Base-by-base conservation (phyloP, 2,888 invertebrate species). In the Conus canariensis region DNA sequence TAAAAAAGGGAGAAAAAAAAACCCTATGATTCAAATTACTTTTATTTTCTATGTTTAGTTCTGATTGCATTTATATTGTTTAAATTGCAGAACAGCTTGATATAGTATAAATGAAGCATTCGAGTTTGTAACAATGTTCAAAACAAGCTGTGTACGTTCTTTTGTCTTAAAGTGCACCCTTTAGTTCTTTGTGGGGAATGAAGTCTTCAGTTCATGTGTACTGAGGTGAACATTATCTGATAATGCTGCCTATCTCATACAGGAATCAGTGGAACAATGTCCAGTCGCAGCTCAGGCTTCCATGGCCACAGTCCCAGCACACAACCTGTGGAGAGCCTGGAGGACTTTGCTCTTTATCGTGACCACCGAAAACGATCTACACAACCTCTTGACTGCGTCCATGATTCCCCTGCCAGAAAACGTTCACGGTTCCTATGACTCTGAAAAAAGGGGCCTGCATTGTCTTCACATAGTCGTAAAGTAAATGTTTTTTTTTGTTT, bases 351-450 rank as follows among this genome's bases (percentile, higher is more conserved):
- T 91, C 97, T 98, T 91, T 97, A 98, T 95, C 97, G 97, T 96
- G 96, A 95, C 91, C 91, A 95, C 88, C 94, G 96, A 90, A 96
- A 96, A 93, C 93, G 96, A 88, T 97, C 97, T 92, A 93, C 94
- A 87, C 94, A 95, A 12, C 93, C 94, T 80, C 91, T 90, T 56
- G 88, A 89, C 74, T 98, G 98, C 93, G 97, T 97, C 95, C 98
- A 98, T 98, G 98, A 97, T 95, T 98, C 98, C 93, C 98, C 98
- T 92, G 97, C 97, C 94, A 97, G 97, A 96, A 98, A 98, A 96
- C 97, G 98, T 87, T 91, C 90, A 16, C 85, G 87, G 45, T 67
- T 89, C 45, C 70, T 89, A 56, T 89, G 77, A 89, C 64, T 30
- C 60, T 60, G 60, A 30, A 30, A 22, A 6, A 30, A 22, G 19